Conservation (phyloP, 53 echinoderm and acorn worm genomes). For the Henricia sp. region DNA sequence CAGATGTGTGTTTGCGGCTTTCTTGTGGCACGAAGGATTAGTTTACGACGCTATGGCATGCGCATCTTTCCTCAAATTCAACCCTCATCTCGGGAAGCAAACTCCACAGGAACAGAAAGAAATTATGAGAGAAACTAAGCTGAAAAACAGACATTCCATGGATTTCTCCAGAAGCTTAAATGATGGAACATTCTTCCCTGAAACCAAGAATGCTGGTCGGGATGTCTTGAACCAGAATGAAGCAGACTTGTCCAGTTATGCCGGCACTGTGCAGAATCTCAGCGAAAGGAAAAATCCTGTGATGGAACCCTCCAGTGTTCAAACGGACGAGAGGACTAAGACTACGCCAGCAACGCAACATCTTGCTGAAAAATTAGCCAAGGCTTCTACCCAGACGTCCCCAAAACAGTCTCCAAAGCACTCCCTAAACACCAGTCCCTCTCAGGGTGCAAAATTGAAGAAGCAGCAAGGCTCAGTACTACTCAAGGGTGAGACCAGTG, state of each 20-base stretch:
- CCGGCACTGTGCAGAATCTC: background rate
- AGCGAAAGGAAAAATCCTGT: constrained; percentile 31
- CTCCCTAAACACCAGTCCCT: constrained; percentile 47
- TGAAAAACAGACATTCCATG: constrained; percentile 97
- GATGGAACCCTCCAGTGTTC: background rate
- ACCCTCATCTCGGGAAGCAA: constrained; percentile 80
- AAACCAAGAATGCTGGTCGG: constrained; percentile 54
- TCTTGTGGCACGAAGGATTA: constrained; percentile 92
- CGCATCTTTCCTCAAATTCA: constrained; percentile 92
- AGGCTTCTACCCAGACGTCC: constrained; percentile 66
- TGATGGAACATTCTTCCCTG: constrained; percentile 65
- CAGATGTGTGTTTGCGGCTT: constrained; percentile 87
- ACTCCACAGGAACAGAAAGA: constrained; percentile 67
- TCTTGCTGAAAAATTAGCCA: constrained; percentile 56
- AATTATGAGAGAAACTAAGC: constrained; percentile 69
- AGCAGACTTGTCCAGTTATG: constrained; percentile 9
- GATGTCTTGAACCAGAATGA: constrained; percentile 80
- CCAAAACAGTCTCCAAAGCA: constrained; percentile 76
- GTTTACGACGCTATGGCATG: constrained; percentile 97
- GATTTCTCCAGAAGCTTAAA: constrained; percentile 84
- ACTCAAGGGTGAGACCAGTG: constrained; percentile 42
- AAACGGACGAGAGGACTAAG: constrained; percentile 18
- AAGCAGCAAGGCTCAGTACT: constrained; percentile 58
- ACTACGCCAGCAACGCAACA: constrained; percentile 29
- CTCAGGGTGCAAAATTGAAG: constrained; percentile 51